Evolutionary conservation across 2,113 vertebrate species (phyloP).

Genomic region (Lota lota): DNA sequence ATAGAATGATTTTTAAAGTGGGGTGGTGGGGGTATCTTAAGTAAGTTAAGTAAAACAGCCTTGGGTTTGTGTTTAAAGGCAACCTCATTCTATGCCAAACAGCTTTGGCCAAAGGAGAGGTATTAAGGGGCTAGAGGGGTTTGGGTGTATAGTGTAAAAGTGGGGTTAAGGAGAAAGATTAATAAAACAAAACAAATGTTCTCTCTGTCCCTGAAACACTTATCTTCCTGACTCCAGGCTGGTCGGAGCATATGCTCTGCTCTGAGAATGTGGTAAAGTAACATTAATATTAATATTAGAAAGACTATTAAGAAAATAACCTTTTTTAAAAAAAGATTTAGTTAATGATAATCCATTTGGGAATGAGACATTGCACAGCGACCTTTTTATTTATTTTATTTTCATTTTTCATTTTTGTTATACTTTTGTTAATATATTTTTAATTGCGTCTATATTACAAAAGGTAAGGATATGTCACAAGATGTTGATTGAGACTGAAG

Average conservation of each 20-base stretch:
- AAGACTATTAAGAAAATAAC: constrained; percentile 54
- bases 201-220: constrained; percentile 54
- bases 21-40: constrained; percentile 29
- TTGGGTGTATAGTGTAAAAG: constrained; percentile 42
- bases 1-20: constrained; percentile 24
- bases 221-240: constrained; percentile 66
- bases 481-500: constrained; percentile 46
- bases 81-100: constrained; percentile 51
- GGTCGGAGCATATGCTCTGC: constrained; percentile 65
- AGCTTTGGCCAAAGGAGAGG: constrained; percentile 44
- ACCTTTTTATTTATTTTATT: constrained; percentile 75
- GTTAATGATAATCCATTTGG: constrained; percentile 66
- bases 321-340: constrained; percentile 58
- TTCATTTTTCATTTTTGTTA: constrained; percentile 67
- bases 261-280: constrained; percentile 73
- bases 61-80: constrained; percentile 52
- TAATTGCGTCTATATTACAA: constrained; percentile 57
- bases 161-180: constrained; percentile 30
- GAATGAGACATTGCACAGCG: constrained; percentile 70
- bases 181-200: constrained; percentile 27
- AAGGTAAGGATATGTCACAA: constrained; percentile 39
- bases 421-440: constrained; percentile 70
- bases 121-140: constrained; percentile 33
- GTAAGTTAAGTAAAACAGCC: constrained; percentile 26
- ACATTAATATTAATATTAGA: constrained; percentile 68